Conservation (phyloP, 2,797 vertebrate species). For the Aviceda cuculoides region DNA sequence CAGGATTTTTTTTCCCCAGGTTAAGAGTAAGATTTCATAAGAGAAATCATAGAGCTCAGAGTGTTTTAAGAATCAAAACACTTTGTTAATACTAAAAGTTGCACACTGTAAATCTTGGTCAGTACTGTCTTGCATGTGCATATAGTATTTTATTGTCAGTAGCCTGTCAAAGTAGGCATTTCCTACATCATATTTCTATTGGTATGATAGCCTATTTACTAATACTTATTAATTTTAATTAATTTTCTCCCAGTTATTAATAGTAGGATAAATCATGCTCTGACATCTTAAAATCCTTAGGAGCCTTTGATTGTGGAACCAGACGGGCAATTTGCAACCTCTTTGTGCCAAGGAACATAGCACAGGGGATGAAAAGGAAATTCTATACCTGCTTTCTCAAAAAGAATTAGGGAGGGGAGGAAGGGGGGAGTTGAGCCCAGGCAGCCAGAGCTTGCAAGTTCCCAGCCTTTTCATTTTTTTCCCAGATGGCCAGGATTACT, state of each 20-base stretch:
- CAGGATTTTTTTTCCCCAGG: neutral
- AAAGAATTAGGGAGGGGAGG: neutral
- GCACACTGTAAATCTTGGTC: neutral
- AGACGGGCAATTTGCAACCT: neutral
- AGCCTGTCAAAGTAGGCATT: neutral
- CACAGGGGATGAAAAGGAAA: neutral
- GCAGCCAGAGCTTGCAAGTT: neutral
- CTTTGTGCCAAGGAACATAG: neutral
- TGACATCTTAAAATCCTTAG: neutral
- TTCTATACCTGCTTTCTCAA: neutral
- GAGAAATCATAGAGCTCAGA: neutral
- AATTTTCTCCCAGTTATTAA: neutral
- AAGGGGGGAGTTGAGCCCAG: neutral
- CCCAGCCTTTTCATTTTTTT: neutral
- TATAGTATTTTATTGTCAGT: neutral
- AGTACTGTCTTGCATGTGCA: neutral
- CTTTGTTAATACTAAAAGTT: neutral
- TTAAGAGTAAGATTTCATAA: neutral
- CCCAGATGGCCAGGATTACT: neutral
- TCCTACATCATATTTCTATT: neutral
- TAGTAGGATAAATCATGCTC: neutral
- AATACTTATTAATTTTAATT: neutral
- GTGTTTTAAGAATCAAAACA: neutral
- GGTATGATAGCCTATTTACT: neutral
- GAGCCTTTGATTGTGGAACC: neutral